Conservation (phyloP, 2,888 invertebrate species). For the Chrysolina oricalcia region DNA sequence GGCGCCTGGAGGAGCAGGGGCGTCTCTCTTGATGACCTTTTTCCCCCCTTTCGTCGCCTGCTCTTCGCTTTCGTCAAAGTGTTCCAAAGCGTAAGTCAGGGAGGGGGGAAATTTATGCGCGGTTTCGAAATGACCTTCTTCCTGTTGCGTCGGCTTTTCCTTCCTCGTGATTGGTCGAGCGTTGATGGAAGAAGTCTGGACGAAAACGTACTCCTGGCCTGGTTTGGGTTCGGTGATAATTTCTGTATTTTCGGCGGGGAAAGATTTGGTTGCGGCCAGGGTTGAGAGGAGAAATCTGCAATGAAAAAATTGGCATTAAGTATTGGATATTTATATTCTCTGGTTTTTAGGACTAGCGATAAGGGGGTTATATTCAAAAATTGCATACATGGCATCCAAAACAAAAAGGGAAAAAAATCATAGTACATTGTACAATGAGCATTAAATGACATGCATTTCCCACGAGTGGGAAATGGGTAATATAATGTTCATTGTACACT, state of each 20-base stretch:
- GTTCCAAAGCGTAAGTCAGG: slow-evolving; percentile 64
- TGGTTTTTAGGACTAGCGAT: too few relatives aligned
- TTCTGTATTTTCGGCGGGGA: slow-evolving; percentile 69
- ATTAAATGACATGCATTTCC: too few relatives aligned
- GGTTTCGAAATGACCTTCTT: slow-evolving; percentile 77
- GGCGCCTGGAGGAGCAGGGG: slow-evolving; percentile 69
- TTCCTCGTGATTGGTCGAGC: slow-evolving; percentile 67
- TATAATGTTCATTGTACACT: too few relatives aligned
- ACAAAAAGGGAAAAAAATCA: too few relatives aligned
- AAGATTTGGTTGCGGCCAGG: slow-evolving; percentile 46
- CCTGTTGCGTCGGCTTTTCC: slow-evolving; percentile 59
- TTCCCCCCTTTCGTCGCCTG: slow-evolving; percentile 42
- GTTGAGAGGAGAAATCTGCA: slow-evolving; percentile 61
- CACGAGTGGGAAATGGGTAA: too few relatives aligned
- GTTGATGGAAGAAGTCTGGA: slow-evolving; percentile 71
- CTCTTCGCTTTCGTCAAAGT: slow-evolving; percentile 63
- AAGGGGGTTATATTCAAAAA: too few relatives aligned
- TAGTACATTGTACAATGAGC: too few relatives aligned
- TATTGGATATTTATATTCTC: neutral
- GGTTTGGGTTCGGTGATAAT: slow-evolving; percentile 78
- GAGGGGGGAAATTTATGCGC: slow-evolving; percentile 80
- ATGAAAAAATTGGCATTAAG: slow-evolving; percentile 27
- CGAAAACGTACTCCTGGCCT: slow-evolving; percentile 80
- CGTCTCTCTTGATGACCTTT: slow-evolving; percentile 61
- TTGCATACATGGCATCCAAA: too few relatives aligned